These are phyloP conservation scores for Odocoileus hemionus DNA, from an alignment of 2,113 vertebrate genomes.

Conservation along the genomic window DNA sequence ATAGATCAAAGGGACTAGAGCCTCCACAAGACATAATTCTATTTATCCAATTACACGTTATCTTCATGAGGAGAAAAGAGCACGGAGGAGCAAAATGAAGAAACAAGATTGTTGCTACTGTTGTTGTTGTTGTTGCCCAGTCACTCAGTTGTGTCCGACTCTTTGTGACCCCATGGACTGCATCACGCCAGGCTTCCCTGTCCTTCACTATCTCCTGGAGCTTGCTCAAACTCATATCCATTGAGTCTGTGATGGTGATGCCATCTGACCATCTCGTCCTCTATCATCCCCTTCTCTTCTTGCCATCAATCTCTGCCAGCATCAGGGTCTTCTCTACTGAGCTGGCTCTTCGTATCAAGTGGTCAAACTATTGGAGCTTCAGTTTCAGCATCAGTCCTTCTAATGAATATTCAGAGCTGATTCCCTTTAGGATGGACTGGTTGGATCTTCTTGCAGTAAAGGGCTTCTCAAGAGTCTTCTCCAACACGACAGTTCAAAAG, in stretches of 20 bases:
- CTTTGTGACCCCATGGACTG: not conserved
- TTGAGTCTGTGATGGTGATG: not conserved
- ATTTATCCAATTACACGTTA: not conserved
- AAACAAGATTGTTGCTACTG: not conserved
- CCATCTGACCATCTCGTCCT: not conserved
- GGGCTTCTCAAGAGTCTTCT: not conserved
- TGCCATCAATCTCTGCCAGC: not conserved
- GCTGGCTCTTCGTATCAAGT: not conserved
- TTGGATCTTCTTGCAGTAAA: not conserved
- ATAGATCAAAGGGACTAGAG: not conserved
- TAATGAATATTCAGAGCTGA: not conserved
- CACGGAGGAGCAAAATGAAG: not conserved
- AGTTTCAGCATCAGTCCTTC: not conserved
- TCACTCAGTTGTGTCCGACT: not conserved
- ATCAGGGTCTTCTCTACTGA: not conserved
- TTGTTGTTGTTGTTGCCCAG: not conserved
- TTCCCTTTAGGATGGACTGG: not conserved
- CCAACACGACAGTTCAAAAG: not conserved
- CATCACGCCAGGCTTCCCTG: not conserved
- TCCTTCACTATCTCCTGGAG: not conserved
- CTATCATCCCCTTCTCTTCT: not conserved
- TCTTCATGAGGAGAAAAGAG: not conserved
- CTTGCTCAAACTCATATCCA: not conserved
- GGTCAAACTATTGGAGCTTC: not conserved
- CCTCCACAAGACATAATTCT: not conserved